Percentiles rank a stretch among this genome's conserved stretches.
phyloP scores from a whole-genome alignment of 2,797 vertebrate species.

The Aeoliscus strigatus region DNA sequence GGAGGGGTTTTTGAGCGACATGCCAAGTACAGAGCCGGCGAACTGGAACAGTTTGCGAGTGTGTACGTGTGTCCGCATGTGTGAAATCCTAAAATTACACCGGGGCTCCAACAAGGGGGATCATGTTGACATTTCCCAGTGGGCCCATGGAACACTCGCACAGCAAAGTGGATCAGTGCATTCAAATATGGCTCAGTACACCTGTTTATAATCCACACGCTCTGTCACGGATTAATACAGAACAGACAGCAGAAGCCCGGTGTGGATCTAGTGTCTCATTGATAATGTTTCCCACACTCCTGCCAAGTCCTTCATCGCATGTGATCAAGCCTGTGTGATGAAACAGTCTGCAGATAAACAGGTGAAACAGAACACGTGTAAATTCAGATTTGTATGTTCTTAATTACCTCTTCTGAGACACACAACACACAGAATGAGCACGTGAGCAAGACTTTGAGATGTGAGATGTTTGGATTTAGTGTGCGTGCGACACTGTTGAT shows the following conservation, averaged over 20 bases:
- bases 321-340: conserved; percentile 39
- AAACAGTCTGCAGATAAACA: conserved; percentile 49
- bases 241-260: conserved; percentile 12
- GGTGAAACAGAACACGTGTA: conserved; percentile 5
- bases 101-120: conserved; percentile 44
- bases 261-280: conserved; percentile 19
- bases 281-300: conserved; percentile 26
- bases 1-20: conserved; percentile 56
- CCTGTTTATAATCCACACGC: conserved; percentile 27
- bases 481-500: no score
- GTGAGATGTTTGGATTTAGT: no score
- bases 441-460: no score
- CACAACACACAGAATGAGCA: conserved; percentile 4
- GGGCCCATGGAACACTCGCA: conserved; percentile 42
- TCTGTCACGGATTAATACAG: conserved; percentile 31
- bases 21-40: conserved; percentile 39
- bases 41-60: conserved; percentile 53
- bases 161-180: conserved; percentile 45
- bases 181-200: conserved; percentile 29
- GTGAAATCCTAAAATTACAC: conserved; percentile 59
- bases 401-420: conserved; percentile 38
- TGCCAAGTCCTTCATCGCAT: conserved; percentile 33
- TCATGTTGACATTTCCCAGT: conserved; percentile 62
- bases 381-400: conserved; percentile 30
- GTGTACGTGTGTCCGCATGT: conserved; percentile 16